Conservation (phyloP, 2,888 invertebrate species). For the Cyaniris semiargus region DNA sequence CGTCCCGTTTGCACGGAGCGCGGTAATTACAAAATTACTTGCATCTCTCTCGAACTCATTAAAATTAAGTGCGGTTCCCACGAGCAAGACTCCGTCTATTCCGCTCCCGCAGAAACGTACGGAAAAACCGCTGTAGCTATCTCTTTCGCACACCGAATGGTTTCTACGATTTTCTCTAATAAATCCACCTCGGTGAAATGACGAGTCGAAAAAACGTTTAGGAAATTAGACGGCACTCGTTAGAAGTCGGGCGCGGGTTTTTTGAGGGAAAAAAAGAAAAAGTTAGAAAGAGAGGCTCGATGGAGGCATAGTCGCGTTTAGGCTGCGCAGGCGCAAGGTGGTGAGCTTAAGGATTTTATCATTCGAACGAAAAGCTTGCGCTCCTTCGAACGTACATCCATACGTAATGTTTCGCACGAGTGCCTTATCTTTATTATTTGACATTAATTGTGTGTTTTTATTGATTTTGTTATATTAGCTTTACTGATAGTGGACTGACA, state of each 20-base stretch:
- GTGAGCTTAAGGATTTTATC: conserved; percentile 75
- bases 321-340: conserved; percentile 77
- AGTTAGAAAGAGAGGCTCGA: conserved; percentile 76
- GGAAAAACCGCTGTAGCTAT: conserved; percentile 56
- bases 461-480: conserved; percentile 65
- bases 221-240: conserved; percentile 61
- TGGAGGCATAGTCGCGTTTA: conserved; percentile 73
- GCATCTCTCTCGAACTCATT: conserved; percentile 76
- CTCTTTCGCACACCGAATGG: conserved; percentile 53
- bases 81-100: conserved; percentile 63
- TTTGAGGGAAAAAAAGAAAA: conserved; percentile 64
- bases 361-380: conserved; percentile 79
- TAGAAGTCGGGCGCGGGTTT: conserved; percentile 63
- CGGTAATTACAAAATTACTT: conserved; percentile 72
- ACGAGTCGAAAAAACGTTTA: conserved; percentile 60
- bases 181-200: conserved; percentile 59
- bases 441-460: conserved; percentile 70
- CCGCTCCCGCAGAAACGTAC: conserved; percentile 62
- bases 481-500: conserved; percentile 59
- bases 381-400: conserved; percentile 69
- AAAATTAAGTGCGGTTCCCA: conserved; percentile 60
- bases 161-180: conserved; percentile 53
- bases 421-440: conserved; percentile 73
- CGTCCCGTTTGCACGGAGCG: conserved; percentile 73
- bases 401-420: conserved; percentile 73